Evolutionary conservation across 2,113 vertebrate species (phyloP), one percentile per base, ranked within the genome.

Genomic region (Eulemur rufifrons): DNA sequence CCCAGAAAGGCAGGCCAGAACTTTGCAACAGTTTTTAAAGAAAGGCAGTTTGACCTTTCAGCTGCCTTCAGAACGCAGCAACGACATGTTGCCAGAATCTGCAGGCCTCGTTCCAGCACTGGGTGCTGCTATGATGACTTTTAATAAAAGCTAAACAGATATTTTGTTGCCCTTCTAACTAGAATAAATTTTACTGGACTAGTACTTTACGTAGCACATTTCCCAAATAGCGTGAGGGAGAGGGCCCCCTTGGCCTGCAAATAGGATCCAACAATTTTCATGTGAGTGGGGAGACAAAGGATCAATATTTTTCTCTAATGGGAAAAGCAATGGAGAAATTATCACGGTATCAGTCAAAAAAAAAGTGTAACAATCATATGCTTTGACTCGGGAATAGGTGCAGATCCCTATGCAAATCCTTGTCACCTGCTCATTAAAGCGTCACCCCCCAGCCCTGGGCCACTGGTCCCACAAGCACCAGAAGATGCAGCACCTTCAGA

Each of bases 131-230:
- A 56, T 1, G 0, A 80, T 27, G 66, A 83, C 34, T 81, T 88
- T 85, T 66, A 71, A 95, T 73, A 78, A 84, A 92, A 95, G 78
- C 86, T 50, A 71, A 76, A 94, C n/a, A 87, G 87, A 90, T 63
- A 32, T 42, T 89, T 15, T 59, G 52, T 39, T 94, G 97, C 85
- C 95, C 88, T 97, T 95, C 86, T 93, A 92, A 92, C 95, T 89
- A 63, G 88, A 95, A 71, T 85, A 86, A 77, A 87, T 47, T 45
- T 93, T n/a, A 86, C 94, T 32, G 2, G 85, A 86, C 92, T 91
- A 92, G 87, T 63, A 61, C 52, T 91, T 95, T 27, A 90, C 27
- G 21, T 64, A 92, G 94, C 94, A 81, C 47, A 39, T 86, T 73
- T 73, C 80, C 71, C 86, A 84, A 29, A 78, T 0, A 54, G 39